These are phyloP conservation scores for Paramuricea clavata DNA, from an alignment of 92 coral and sea anemone species.

Conservation along the genomic window DNA sequence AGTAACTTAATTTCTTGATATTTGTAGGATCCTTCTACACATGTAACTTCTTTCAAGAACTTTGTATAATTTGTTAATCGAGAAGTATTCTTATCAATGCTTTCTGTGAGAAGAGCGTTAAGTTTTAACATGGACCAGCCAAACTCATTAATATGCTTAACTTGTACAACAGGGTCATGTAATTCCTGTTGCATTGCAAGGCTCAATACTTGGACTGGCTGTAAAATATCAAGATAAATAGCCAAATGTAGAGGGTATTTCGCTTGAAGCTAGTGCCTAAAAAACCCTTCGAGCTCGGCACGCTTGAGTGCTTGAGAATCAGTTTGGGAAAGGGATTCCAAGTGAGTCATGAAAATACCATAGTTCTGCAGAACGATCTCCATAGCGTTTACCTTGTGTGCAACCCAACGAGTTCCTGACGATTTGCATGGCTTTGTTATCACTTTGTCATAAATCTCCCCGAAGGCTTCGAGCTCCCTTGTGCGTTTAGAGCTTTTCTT, in stretches of 20 bases:
- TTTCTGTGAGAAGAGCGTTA: neutral
- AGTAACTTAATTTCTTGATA: neutral
- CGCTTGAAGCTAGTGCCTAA: neutral
- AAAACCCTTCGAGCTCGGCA: neutral
- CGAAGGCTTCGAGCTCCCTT: neutral
- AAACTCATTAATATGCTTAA: neutral
- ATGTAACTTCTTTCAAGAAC: neutral
- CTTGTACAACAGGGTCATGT: neutral
- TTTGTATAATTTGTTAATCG: neutral
- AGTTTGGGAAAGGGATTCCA: slow-evolving; percentile 16
- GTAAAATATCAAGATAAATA: neutral
- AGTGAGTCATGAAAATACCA: slow-evolving; percentile 2
- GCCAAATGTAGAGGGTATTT: slow-evolving; percentile 2
- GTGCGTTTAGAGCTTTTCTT: neutral
- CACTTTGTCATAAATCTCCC: neutral
- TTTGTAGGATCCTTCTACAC: neutral
- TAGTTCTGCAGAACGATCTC: neutral
- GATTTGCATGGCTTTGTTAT: slow-evolving; percentile 8
- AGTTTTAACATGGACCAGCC: neutral
- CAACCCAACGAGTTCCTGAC: slow-evolving; percentile 28
- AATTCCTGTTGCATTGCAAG: neutral
- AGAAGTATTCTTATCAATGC: neutral
- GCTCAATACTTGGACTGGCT: neutral
- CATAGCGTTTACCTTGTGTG: slow-evolving; percentile 17
- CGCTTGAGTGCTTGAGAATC: neutral